Evolutionary conservation across 1,140 invertebrate species (phyloP), one percentile per base, ranked within the genome.

Genomic region (Conus betulinus): DNA sequence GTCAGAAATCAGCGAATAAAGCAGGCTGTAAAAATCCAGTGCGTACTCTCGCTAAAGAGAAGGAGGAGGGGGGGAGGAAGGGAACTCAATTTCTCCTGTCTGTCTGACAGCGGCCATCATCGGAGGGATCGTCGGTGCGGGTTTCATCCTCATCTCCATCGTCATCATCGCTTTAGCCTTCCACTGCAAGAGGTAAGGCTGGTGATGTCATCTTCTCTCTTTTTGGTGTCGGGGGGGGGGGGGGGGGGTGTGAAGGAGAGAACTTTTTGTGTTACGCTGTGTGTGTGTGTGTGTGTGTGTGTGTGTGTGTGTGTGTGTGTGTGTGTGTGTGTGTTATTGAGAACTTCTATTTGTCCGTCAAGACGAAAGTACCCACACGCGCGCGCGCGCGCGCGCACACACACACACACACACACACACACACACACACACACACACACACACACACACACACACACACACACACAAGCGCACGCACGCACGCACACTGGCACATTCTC

Each of bases 131-230:
- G 91, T 92, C 13, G 92, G 88, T 53, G 93, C 93, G 25, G 90
- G 90, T n/a, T 91, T 92, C 39, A 53, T 93, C 23, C 91, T 93
- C 63, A 88, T 93, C 15, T 86, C 91, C 74, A 90, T 92, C 60
- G 90, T 91, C 84, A 91, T 93, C 63, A 91, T 93, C 7, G 90
- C 92, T 52, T 90, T 93, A 11, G 91, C 92, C n/a, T 87, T 93
- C 17, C 91, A 93, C 67, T 93, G 93, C 86, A 90, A 90, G 82
- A 87, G 91, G 93, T 93, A 88, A 87, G 57, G 8, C 57, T 60
- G 57, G 57, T 60, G 15, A 15, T 60, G 57, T 60, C 8, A 11
- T 60, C 8, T 60, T 15, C 8, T 8, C 15, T 8, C 8, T 60
- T 60, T 60, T 15, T 60, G 1, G 8, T 11, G 57, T 60, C 57